Evolutionary conservation across 2,797 vertebrate species (phyloP).

Genomic region (Mustela erminea): DNA sequence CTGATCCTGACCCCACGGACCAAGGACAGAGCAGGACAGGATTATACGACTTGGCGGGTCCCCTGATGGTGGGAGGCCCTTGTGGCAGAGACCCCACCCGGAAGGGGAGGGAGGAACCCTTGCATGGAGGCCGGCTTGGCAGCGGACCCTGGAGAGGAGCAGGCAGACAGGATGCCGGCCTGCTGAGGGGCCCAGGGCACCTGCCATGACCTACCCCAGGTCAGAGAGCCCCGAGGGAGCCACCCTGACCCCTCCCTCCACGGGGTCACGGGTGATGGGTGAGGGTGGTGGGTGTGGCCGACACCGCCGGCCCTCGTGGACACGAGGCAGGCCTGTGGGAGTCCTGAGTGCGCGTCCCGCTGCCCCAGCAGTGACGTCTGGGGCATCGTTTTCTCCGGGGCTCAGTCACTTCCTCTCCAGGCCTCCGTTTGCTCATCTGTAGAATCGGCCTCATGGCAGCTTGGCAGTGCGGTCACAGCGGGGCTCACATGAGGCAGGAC

Average conservation of each 20-base stretch:
- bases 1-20: not conserved
- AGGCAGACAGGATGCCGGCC: accelerated
- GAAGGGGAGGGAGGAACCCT: not conserved
- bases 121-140: not conserved
- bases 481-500: not conserved
- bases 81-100: not conserved
- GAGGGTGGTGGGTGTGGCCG: not conserved
- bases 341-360: not conserved
- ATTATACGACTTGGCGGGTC: not conserved
- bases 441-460: not conserved
- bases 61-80: not conserved
- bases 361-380: not conserved
- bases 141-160: not conserved
- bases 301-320: not conserved
- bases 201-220: no score
- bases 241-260: not conserved
- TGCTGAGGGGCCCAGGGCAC: accelerated
- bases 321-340: not conserved
- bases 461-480: accelerated
- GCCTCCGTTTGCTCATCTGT: not conserved
- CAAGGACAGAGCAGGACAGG: not conserved
- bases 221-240: not conserved
- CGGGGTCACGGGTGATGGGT: not conserved
- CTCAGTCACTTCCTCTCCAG: not conserved
- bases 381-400: accelerated